A percentile compares a stretch with the other conserved stretches of the same genome.
These are phyloP conservation scores for Camelus dromedarius DNA, from an alignment of 2,113 vertebrate genomes.

Conservation along the genomic window DNA sequence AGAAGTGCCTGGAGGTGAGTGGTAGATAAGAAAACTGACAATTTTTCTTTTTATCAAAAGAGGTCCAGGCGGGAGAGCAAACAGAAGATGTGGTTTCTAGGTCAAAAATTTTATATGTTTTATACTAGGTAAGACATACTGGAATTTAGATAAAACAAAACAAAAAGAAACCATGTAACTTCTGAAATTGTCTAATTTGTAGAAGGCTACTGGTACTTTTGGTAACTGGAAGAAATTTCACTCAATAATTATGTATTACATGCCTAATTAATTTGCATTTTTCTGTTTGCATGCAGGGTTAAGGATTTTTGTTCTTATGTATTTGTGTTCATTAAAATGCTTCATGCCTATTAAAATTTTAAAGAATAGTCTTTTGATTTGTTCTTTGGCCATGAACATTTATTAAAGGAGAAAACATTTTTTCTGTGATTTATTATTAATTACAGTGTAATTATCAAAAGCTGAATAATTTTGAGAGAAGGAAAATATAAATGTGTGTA, in stretches of 20 bases:
- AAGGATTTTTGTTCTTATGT: neutral
- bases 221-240: neutral
- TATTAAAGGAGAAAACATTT: neutral
- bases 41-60: neutral
- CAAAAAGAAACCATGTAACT: neutral
- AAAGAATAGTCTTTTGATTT: neutral
- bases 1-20: neutral
- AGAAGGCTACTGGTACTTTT: neutral
- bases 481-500: neutral
- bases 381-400: neutral
- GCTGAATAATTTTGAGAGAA: neutral
- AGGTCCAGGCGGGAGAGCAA: neutral
- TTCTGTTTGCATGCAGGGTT: neutral
- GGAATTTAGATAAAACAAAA: neutral
- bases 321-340: slow-evolving; percentile 38
- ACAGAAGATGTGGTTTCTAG: neutral
- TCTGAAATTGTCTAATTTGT: neutral
- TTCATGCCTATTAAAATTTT: neutral
- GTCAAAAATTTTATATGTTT: neutral
- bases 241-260: neutral
- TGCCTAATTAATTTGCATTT: neutral
- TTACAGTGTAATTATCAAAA: neutral
- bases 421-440: slow-evolving; percentile 55
- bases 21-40: neutral
- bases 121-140: neutral